Base-by-base conservation (phyloP, 2,888 invertebrate species). In the Drosophila falleni region DNA sequence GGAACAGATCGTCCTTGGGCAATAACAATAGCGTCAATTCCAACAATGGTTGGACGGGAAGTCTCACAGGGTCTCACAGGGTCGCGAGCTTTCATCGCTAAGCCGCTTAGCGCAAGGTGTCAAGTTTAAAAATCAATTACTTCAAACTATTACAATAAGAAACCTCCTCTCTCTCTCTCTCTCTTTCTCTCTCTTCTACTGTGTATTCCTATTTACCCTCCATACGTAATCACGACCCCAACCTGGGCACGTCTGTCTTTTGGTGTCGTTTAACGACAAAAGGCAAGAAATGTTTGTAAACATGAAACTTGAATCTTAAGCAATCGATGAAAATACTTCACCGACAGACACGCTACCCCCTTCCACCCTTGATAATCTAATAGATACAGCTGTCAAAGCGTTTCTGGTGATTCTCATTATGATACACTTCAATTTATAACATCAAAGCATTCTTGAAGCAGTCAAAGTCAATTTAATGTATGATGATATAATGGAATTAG, bases 101-200 rank as follows among this genome's bases (percentile, higher is more conserved):
- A 87, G 79, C 87, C 69, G 82, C 89, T 87, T 87, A 87, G 66
- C 71, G 65, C 70, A 79, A 89, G 85, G 87, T 87, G 87, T 89
- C 87, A 87, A 81, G 87, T 87, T 89, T 81, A 81, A 81, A 87
- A 87, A 89, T 89, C 87, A 89, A 89, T 87, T 87, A 87, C 82
- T 84, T 74, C 53, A 71, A 71, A 65, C 70, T 71, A 81, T 71
- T 74, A 77, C 74, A 81, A 75, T 71, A 74, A 53, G 67, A 80
- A 72, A 64, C 59, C 0, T 35, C 6, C 6, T 10, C 26, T 3
- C 23, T 16, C 37, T 15, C 26, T 3, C 37, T 16, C 37, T 23
- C 37, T 15, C 26, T 3, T 31, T 16, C 37, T 23, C 33, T 37
- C 31, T 39, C 15, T 26, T 9, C 9, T 1, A n/a, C n/a, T n/a